Evolutionary conservation across 2,888 invertebrate species (phyloP).

Genomic region (Chironomus tentans): DNA sequence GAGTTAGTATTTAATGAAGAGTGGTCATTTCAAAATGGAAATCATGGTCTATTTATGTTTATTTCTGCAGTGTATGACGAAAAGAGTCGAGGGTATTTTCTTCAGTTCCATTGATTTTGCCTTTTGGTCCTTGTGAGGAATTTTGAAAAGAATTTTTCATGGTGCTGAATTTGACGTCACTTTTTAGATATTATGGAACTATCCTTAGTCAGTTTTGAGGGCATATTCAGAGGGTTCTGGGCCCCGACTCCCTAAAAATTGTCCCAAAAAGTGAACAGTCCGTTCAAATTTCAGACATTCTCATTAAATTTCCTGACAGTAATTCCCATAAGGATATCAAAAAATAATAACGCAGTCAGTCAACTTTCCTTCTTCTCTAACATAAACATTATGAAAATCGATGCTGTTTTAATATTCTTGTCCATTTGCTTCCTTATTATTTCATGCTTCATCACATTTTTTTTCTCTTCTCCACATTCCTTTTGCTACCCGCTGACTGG

Average conservation of each 20-base stretch:
- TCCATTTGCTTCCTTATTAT: not conserved
- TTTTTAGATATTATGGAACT: too few relatives aligned
- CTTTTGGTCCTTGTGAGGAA: not conserved
- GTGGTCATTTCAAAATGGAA: not conserved
- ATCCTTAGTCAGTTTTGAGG: too few relatives aligned
- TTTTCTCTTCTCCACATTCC: not conserved
- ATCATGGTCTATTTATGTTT: constrained; percentile 5
- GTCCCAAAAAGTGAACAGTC: too few relatives aligned
- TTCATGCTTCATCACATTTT: not conserved
- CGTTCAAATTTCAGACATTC: too few relatives aligned
- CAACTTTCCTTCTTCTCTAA: not conserved
- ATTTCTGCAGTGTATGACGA: not conserved
- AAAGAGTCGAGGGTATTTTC: not conserved
- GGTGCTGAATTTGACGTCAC: too few relatives aligned
- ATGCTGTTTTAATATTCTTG: not conserved
- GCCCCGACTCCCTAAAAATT: too few relatives aligned
- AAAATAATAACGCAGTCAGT: not conserved
- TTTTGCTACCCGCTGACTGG: too few relatives aligned
- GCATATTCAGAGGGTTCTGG: too few relatives aligned
- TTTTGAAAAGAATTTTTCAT: not conserved
- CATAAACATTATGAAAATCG: not conserved
- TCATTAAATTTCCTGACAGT: too few relatives aligned
- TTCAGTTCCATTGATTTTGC: not conserved
- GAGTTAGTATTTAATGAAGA: constrained; percentile 8
- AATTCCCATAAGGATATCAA: too few relatives aligned